These are phyloP conservation scores for Drosophila hamatofila DNA, from an alignment of 2,888 invertebrate species.

Conservation along the genomic window DNA sequence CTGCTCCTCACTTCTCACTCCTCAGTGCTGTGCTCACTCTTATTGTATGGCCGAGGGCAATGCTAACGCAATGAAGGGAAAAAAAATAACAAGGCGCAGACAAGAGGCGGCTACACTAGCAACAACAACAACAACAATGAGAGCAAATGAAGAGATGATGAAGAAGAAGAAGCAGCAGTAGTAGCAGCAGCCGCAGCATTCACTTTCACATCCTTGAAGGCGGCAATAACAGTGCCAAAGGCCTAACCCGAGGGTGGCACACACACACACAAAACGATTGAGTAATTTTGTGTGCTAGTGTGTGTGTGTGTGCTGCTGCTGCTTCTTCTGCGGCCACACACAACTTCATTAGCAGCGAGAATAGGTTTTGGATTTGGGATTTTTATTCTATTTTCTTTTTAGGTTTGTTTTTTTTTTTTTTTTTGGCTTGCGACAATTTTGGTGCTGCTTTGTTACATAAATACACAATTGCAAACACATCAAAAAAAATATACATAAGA, in stretches of 20 bases:
- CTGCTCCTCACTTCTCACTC: not conserved
- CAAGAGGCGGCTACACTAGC: conserved; percentile 65
- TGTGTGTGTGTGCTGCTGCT: conserved; percentile 15
- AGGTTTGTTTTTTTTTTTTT: not conserved
- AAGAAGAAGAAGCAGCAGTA: not conserved
- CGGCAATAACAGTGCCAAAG: conserved; percentile 48
- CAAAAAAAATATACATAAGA: conserved; percentile 2
- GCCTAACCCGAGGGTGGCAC: conserved; percentile 70
- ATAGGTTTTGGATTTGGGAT: conserved; percentile 28
- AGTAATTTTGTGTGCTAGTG: conserved; percentile 63
- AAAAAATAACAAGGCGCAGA: conserved; percentile 76
- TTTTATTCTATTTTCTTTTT: conserved; percentile 17
- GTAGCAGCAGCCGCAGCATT: conserved; percentile 27
- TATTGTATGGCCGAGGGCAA: conserved; percentile 21
- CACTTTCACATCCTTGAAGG: conserved; percentile 49
- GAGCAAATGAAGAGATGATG: not conserved
- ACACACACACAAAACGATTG: conserved; percentile 58
- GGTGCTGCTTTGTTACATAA: conserved; percentile 57
- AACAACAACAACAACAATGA: conserved; percentile 33
- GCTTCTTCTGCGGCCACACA: conserved; percentile 51
- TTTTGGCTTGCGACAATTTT: conserved; percentile 49
- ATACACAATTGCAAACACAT: conserved; percentile 37
- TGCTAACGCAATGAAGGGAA: conserved; percentile 50
- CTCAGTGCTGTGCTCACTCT: not conserved
- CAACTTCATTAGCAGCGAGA: conserved; percentile 71